A percentile compares a stretch with the other conserved stretches of the same genome.
These are phyloP conservation scores for Emydoidea blandingii DNA, from an alignment of 2,797 vertebrate genomes.

Conservation along the genomic window DNA sequence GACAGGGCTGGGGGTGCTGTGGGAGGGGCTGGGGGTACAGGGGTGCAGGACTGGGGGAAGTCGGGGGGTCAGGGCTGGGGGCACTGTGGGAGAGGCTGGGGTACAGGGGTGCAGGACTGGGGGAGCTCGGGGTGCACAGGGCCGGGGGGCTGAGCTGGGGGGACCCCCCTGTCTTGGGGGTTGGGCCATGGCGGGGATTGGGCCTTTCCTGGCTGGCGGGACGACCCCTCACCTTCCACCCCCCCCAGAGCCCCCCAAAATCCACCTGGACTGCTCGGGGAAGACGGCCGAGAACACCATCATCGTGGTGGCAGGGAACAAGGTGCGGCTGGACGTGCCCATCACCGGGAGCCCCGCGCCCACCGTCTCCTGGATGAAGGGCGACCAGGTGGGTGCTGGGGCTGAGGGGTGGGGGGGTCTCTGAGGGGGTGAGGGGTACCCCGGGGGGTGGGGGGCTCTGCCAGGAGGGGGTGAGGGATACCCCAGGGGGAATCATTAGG, in stretches of 20 bases:
- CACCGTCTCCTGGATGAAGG: constrained; percentile 86
- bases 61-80: too few species aligned
- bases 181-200: not conserved
- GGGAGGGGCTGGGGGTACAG: not conserved
- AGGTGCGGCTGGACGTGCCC: constrained; percentile 89
- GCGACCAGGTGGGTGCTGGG: constrained; percentile 72
- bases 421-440: too few species aligned
- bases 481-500: too few species aligned
- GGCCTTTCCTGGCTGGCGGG: not conserved
- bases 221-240: not conserved
- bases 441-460: too few species aligned
- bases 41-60: too few species aligned
- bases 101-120: too few species aligned
- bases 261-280: constrained; percentile 89
- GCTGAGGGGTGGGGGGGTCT: too few species aligned
- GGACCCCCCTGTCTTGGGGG: too few species aligned
- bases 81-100: too few species aligned
- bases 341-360: constrained; percentile 91
- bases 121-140: too few species aligned
- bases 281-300: constrained; percentile 86
- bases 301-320: constrained; percentile 93
- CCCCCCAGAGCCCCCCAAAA: constrained; percentile 90
- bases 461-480: too few species aligned
- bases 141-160: not conserved
- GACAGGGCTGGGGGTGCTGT: too few species aligned